Evolutionary conservation across 2,888 invertebrate species (phyloP), one percentile per base, ranked within the genome.

Genomic region (Parelbella ahira): DNA sequence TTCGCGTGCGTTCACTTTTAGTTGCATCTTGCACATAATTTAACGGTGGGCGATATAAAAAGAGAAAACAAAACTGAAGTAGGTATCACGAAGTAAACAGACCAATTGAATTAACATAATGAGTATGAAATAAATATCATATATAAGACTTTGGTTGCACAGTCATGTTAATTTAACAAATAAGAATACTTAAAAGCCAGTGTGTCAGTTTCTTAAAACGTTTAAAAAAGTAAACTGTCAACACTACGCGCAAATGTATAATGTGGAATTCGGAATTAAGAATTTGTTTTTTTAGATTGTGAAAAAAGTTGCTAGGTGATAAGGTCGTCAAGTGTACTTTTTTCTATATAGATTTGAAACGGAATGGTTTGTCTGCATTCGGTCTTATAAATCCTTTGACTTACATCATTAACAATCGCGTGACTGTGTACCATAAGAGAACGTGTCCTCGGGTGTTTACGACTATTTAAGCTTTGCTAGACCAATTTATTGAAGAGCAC

Each of bases 391-490:
- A 81, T 82, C 68, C 59, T 63, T 62, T 68, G 56, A 54, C 66
- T 74, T 75, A 77, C 73, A 77, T 81, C 79, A 82, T 82, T 84
- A 82, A 69, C 58, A 51, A 63, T 86, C 62, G 86, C 84, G 86
- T 86, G 84, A 73, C 78, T 73, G 39, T 37, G 48, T 50, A 53
- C 75, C 68, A 78, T 86, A 76, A 84, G 63, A 61, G 67, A 69
- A 68, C 76, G 63, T 76, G 80, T 83, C 79, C 64, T 53, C 64
- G 54, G 65, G 63, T 67, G 64, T 71, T 70, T 67, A 64, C 59
- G 57, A 59, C 67, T 68, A 64, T 77, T 83, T 76, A 70, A 67
- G 65, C 60, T 68, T 68, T 56, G 65, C 58, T 53, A 56, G 50
- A 56, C 61, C 58, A 57, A 78, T 75, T 74, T 77, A 78, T 77